phyloP scores from a whole-genome alignment of 2,888 invertebrate species.

The Anodontia alba region DNA sequence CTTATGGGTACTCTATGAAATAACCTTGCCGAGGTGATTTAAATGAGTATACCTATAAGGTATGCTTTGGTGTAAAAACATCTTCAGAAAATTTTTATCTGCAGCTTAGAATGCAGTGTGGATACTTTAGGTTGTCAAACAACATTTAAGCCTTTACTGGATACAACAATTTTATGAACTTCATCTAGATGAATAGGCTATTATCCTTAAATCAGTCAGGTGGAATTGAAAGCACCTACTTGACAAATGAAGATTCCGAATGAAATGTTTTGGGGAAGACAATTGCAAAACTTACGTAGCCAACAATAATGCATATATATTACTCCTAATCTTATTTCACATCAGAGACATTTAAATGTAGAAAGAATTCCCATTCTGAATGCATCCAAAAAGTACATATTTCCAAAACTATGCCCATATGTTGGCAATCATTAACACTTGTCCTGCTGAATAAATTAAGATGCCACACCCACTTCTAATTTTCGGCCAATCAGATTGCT shows the following conservation, averaged over 20 bases:
- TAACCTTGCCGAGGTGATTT: too few species aligned
- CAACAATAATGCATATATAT: background rate
- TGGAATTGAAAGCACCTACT: slow-evolving; percentile 8
- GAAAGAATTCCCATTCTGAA: background rate
- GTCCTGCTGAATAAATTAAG: too few species aligned
- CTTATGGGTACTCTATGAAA: too few species aligned
- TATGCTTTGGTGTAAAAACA: too few species aligned
- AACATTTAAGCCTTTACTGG: background rate
- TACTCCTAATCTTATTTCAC: background rate
- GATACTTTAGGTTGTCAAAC: background rate
- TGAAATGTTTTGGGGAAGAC: background rate
- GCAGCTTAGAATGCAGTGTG: too few species aligned
- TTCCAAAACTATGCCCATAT: too few species aligned
- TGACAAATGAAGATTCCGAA: background rate
- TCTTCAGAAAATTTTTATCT: too few species aligned
- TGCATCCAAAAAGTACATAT: too few species aligned
- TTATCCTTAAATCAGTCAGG: slow-evolving; percentile 4
- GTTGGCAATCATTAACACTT: too few species aligned
- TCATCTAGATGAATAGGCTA: slow-evolving; percentile 12
- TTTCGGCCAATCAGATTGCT: too few species aligned
- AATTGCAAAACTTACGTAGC: background rate
- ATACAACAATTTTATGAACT: background rate
- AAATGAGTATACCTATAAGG: too few species aligned
- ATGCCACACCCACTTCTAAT: too few species aligned
- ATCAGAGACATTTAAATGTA: background rate